Base-by-base conservation (phyloP, 2,888 invertebrate genomes). In the Silvanus unidentatus region DNA sequence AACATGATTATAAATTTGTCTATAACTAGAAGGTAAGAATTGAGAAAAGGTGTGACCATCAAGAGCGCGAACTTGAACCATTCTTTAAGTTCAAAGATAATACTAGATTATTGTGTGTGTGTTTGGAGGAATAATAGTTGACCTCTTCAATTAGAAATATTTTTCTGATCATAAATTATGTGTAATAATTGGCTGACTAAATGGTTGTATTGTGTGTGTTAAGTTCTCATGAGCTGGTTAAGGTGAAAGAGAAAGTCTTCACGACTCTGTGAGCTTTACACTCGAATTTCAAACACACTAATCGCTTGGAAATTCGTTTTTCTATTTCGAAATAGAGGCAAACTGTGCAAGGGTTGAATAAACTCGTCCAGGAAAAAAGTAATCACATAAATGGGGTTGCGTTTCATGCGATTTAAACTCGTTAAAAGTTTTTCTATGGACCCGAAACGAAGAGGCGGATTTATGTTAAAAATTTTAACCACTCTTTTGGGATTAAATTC, bases 191-290 rank as follows among this genome's bases (percentile, higher is more conserved):
- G 40, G n/a, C 16, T 40, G 40, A 27, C n/a, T 15, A 40, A 29
- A 30, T 28, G 15, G 4, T 40, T 40, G 10, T 14, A 10, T 40
- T 37, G 10, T 32, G 13, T 12, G n/a, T 32, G 10, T 28, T 28
- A 12, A 12, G 11, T 40, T 30, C 16, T 30, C 14, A 40, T 28
- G 22, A 10, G 16, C 40, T 30, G 40, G 4, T 27, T 40, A 40
- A 34, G 35, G 40, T 30, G 30, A 32, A 44, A 38, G 47, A 45
- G 50, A 50, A 50, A 50, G 50, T 43, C 30, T 40, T 40, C 29
- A 40, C 39, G 39, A 22, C 8, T 39, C 32, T 37, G n/a, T 40
- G 29, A 35, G 41, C 16, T 41, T 45, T 45, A 30, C 16, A 14
- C 27, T 32, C 8, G 13, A 15, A 12, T 39, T 37, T 39, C 2